phyloP scores from a whole-genome alignment of 2,113 vertebrate species.

The Leptodactylus fuscus region DNA sequence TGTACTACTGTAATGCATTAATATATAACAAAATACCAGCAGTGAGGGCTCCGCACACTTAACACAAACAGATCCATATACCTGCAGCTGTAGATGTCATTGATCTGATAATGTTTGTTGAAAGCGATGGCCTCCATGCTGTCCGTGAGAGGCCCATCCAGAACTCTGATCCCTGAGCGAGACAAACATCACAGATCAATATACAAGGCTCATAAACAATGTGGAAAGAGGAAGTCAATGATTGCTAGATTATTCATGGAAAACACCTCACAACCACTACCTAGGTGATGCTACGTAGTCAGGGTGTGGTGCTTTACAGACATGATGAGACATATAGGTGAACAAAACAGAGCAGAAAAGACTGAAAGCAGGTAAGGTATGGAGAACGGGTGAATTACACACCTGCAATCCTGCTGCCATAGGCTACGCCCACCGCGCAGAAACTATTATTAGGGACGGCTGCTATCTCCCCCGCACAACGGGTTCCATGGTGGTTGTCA shows the following conservation, averaged over 20 bases:
- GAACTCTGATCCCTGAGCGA: conserved; percentile 89
- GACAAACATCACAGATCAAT: neutral
- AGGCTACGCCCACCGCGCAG: conserved; percentile 94
- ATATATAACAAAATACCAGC: no score
- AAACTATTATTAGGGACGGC: conserved; percentile 94
- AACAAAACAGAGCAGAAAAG: no score
- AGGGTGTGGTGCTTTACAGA: neutral
- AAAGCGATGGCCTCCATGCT: conserved; percentile 97
- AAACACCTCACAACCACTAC: neutral
- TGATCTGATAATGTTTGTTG: conserved; percentile 98
- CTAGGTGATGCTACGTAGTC: neutral
- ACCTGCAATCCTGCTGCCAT: conserved; percentile 93
- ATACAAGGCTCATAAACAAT: neutral
- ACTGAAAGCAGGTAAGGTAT: neutral
- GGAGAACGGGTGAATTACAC: rapidly evolving
- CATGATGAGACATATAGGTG: neutral
- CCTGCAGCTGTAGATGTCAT: conserved; percentile 99
- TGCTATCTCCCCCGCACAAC: conserved; percentile 94
- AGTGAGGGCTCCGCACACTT: no score
- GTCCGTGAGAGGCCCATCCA: conserved; percentile 95
- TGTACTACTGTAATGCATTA: no score
- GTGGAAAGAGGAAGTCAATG: neutral
- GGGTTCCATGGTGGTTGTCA: conserved; percentile 94
- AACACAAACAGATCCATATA: no score
- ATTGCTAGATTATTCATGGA: neutral